Percentiles rank a stretch among this genome's conserved stretches.
phyloP scores from a whole-genome alignment of 2,113 vertebrate species.

The Ptilonorhynchus violaceus region DNA sequence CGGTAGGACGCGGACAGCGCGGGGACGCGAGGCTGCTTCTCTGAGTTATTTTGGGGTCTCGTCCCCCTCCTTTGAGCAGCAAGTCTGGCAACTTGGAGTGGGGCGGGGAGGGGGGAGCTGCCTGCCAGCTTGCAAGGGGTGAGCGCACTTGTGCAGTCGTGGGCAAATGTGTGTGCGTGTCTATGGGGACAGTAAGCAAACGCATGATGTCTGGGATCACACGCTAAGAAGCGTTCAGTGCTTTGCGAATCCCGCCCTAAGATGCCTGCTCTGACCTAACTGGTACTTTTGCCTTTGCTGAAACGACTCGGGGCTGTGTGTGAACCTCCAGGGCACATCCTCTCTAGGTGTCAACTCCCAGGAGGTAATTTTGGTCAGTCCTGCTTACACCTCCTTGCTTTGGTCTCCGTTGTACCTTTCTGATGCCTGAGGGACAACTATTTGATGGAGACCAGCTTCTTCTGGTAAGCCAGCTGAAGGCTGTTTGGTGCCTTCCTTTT shows the following conservation, averaged over 20 bases:
- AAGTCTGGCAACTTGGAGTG: not conserved
- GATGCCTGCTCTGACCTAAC: conserved; percentile 14
- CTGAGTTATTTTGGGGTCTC: not conserved
- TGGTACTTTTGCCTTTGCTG: conserved; percentile 78
- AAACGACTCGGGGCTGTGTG: conserved; percentile 4
- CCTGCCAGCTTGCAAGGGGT: not conserved
- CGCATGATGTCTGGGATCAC: not conserved
- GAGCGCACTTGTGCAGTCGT: not conserved
- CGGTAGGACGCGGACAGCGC: conserved; percentile 76
- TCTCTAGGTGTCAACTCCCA: not conserved
- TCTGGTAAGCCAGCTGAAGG: not conserved
- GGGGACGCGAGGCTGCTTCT: not conserved
- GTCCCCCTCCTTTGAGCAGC: not conserved
- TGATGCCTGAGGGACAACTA: not conserved
- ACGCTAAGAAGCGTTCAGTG: not conserved
- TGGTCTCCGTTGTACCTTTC: not conserved
- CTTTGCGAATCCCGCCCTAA: not conserved
- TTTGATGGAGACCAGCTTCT: not conserved
- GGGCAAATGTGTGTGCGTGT: not conserved
- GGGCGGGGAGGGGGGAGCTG: not conserved
- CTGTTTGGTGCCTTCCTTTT: not conserved
- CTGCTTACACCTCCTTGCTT: not conserved
- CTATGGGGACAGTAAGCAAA: not conserved
- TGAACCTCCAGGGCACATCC: not conserved
- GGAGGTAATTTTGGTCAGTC: not conserved